Evolutionary conservation across 30 jellyfish, hydroid and myxozoan species (phyloP).

Genomic region (Cassiopea andromeda): DNA sequence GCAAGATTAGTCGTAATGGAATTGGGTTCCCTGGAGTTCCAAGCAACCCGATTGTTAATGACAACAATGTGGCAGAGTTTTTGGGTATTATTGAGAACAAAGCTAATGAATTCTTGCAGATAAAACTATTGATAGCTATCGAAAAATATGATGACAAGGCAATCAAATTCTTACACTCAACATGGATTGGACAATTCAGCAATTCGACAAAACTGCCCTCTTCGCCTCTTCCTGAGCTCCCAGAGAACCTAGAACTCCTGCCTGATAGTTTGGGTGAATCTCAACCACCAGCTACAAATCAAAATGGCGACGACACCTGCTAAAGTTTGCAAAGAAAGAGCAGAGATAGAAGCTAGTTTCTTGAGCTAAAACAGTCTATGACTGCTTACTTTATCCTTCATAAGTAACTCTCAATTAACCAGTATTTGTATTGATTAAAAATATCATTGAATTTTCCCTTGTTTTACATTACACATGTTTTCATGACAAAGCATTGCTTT

Average conservation of each 20-base stretch:
- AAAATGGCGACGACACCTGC: background rate
- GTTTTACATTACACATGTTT: too few relatives aligned
- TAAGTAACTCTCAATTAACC: too few relatives aligned
- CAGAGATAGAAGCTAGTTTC: too few relatives aligned
- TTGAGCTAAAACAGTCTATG: too few relatives aligned
- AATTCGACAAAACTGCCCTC: background rate
- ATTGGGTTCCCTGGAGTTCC: conserved; percentile 17
- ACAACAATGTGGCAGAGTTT: conserved; percentile 73
- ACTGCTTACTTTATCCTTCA: too few relatives aligned
- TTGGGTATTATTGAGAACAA: conserved; percentile 84
- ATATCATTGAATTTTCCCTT: too few relatives aligned
- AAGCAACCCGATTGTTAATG: conserved; percentile 76
- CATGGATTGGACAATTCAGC: conserved; percentile 35
- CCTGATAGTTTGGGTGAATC: conserved; percentile 17
- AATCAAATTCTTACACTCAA: conserved; percentile 41
- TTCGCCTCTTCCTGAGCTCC: too few relatives aligned
- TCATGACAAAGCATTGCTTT: too few relatives aligned
- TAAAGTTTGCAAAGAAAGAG: too few relatives aligned
- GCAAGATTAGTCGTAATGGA: background rate
- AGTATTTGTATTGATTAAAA: too few relatives aligned
- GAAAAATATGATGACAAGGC: conserved; percentile 65
- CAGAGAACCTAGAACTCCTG: conserved; percentile 2
- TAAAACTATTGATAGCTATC: conserved; percentile 61
- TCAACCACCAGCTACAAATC: conserved; percentile 11
- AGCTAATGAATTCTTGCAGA: conserved; percentile 76